A percentile compares a stretch with the other conserved stretches of the same genome.
Conservation (phyloP, 2,888 invertebrate species). For the Poecilobothrus nobilitatus region DNA sequence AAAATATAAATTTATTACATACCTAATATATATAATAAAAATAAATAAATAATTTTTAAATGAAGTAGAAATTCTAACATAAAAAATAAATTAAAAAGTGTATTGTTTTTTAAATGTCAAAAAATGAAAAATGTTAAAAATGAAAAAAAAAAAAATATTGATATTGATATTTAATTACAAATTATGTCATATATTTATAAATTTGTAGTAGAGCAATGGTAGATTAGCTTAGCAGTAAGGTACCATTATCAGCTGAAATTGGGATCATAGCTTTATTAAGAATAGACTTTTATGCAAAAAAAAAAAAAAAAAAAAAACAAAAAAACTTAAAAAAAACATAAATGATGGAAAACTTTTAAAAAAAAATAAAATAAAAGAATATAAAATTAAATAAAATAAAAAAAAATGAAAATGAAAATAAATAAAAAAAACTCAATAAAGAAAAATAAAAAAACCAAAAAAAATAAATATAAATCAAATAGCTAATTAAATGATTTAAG, state of each 20-base stretch:
- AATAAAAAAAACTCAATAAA: no score
- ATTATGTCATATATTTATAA: not conserved
- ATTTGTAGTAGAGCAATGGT: slow-evolving; percentile 40
- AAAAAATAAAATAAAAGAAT: slow-evolving; percentile 21
- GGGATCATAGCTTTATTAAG: slow-evolving; percentile 63
- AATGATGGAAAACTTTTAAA: no score
- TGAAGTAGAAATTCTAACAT: no score
- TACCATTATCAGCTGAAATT: slow-evolving; percentile 49
- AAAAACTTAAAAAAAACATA: slow-evolving; percentile 19
- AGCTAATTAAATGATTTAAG: not conserved
- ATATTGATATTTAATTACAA: no score
- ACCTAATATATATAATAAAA: no score
- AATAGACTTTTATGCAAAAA: slow-evolving; percentile 28
- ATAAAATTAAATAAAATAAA: slow-evolving; percentile 21
- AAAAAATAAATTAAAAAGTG: not conserved
- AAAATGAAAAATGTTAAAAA: no score
- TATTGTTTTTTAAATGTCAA: no score
- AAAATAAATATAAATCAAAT: not conserved
- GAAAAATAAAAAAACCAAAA: not conserved
- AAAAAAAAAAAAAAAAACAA: slow-evolving; percentile 25
- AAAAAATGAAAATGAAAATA: not conserved
- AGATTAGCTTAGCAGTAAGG: slow-evolving; percentile 45
- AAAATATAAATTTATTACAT: no score
- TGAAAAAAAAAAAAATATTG: no score
- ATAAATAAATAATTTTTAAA: no score